Evolutionary conservation across 2,113 vertebrate genomes (phyloP).

Genomic region (Ctenomys sociabilis): DNA sequence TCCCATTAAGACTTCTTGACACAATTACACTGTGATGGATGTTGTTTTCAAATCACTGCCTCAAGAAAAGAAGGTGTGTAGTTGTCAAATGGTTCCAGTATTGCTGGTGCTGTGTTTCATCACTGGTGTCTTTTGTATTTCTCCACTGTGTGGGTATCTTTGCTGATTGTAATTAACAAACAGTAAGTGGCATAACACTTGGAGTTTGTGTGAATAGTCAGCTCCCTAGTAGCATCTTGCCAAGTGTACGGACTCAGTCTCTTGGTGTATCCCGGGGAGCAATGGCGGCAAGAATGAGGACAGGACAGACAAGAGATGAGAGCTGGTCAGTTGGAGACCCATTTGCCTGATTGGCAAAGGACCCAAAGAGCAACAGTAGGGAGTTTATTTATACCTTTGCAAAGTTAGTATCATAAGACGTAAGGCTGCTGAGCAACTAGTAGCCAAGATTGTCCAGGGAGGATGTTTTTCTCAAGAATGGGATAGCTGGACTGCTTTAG

Average conservation of each 20-base stretch:
- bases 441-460: no score
- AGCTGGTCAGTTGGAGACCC: no score
- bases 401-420: no score
- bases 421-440: no score
- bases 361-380: no score
- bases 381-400: no score
- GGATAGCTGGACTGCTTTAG: no score
- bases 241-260: not conserved
- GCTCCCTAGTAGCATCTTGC: not conserved
- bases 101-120: not conserved
- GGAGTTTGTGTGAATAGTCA: not conserved
- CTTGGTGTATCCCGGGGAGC: no score
- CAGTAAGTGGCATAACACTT: not conserved
- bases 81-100: not conserved
- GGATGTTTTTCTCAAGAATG: no score
- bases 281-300: no score
- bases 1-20: conserved; percentile 12
- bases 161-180: not conserved
- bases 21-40: not conserved
- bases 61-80: not conserved
- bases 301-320: no score
- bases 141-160: not conserved
- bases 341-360: no score
- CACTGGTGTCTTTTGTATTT: not conserved
- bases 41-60: conserved; percentile 5